A percentile compares a stretch with the other conserved stretches of the same genome.
Evolutionary conservation across 2,888 invertebrate genomes (phyloP).

Genomic region (Melanophora roralis): DNA sequence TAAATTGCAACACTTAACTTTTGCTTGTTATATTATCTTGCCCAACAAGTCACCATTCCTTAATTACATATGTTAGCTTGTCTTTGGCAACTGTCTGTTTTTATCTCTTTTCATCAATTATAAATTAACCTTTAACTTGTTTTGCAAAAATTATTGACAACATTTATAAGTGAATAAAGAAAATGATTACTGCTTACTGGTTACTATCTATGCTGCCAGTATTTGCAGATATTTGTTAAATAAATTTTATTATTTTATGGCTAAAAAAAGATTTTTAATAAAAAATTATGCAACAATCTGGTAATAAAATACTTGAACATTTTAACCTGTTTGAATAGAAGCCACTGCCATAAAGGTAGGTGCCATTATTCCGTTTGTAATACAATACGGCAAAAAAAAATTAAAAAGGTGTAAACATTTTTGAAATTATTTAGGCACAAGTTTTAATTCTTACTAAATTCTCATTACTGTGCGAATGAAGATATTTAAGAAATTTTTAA

Average conservation of each 20-base stretch:
- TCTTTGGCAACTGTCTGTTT: not conserved
- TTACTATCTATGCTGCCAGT: not conserved
- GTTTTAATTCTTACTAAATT: no score
- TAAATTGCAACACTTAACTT: no score
- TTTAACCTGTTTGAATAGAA: slow-evolving; percentile 50
- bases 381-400: no score
- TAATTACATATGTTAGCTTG: not conserved
- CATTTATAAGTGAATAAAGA: no score
- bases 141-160: no score
- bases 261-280: slow-evolving; percentile 3
- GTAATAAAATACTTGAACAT: slow-evolving; percentile 48
- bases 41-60: not conserved
- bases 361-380: no score
- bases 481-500: no score
- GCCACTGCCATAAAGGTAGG: no score
- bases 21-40: not conserved
- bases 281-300: slow-evolving; percentile 40
- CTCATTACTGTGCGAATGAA: no score
- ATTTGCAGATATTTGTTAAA: not conserved
- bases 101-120: slow-evolving; percentile 7
- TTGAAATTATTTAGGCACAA: no score
- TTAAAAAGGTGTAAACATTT: no score
- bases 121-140: slow-evolving; percentile 34
- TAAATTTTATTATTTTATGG: not conserved
- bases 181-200: not conserved